Evolutionary conservation across 2,888 invertebrate genomes (phyloP).

Genomic region (Apocheima hispidaria): DNA sequence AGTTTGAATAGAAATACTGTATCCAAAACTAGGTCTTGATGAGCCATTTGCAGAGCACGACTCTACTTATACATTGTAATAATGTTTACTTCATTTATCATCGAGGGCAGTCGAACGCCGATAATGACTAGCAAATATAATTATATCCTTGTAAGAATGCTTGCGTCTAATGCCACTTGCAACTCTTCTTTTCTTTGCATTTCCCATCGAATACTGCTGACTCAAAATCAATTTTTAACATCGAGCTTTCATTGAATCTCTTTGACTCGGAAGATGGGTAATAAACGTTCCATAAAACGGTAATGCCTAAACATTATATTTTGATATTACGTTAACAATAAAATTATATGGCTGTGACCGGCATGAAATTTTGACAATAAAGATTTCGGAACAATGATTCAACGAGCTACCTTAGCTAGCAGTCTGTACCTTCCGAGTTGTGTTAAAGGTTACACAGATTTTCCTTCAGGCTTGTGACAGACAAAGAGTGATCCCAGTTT

Average conservation of each 20-base stretch:
- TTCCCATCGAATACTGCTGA: conserved; percentile 31
- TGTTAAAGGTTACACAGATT: conserved; percentile 25
- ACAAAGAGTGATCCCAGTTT: conserved; percentile 54
- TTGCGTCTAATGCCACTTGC: conserved; percentile 21
- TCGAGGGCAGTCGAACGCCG: conserved; percentile 40
- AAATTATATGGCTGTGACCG: conserved; percentile 37
- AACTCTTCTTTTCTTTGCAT: conserved; percentile 15
- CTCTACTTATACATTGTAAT: conserved; percentile 33
- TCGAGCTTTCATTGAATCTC: conserved; percentile 38
- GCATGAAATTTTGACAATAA: conserved; percentile 34
- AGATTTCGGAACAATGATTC: conserved; percentile 21
- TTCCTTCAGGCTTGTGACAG: conserved; percentile 48
- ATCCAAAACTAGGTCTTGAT: conserved; percentile 17
- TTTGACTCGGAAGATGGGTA: conserved; percentile 37
- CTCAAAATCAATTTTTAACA: conserved; percentile 39
- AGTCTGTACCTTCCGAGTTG: conserved; percentile 1
- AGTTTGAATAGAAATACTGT: background rate
- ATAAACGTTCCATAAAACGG: conserved; percentile 48
- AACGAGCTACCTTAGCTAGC: conserved; percentile 2
- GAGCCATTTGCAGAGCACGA: conserved; percentile 33
- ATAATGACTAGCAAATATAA: conserved; percentile 43
- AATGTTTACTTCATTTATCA: conserved; percentile 35
- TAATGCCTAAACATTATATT: conserved; percentile 34
- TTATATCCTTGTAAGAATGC: conserved; percentile 38
- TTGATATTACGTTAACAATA: conserved; percentile 36